Base-by-base conservation (phyloP, 2,888 invertebrate genomes). In the Blera fallax region DNA sequence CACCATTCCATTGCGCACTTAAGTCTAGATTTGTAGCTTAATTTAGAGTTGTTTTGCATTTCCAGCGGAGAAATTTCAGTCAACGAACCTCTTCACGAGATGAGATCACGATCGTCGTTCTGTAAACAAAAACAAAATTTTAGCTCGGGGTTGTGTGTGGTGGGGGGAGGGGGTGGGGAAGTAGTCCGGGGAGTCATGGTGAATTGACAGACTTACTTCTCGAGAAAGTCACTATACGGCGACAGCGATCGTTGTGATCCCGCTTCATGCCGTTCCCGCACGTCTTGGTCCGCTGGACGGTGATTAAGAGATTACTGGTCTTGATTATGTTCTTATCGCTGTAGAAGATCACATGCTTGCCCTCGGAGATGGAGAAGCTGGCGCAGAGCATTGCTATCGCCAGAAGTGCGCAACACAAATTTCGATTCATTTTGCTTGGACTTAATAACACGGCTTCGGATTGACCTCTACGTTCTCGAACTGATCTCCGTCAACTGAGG, bases 161-260 rank as follows among this genome's bases (percentile, higher is more conserved):
- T 6, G 16, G 3, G 29, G 0, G 24, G 16, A n/a, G 8, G 11
- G 5, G 16, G 1, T n/a, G n/a, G 3, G 50, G n/a, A 10, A 24
- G 6, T 6, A 50, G 2, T 50, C n/a, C 24, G 24, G 14, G 4
- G 18, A 16, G 11, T 45, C 29, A 56, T 65, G 18, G 34, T 24
- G 10, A 32, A 24, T 11, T 10, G 37, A 3, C 29, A 56, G 14
- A 87, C 88, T 88, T 87, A 88, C 89, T 78, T 84, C 87, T 80
- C 11, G 87, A 88, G 24, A 90, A 91, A 60, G 87, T 88, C 16
- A 90, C 64, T 2, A 90, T 90, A 4, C 89, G 88, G 11, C 91
- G 89, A 70, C 91, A 91, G 5, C 90, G 89, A 87, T 90, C 88
- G 3, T 90, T 90, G 82, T 91, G 90, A 74, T 91, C 91, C 1